Conservation (phyloP, 2,888 invertebrate species). For the Zonitis immaculata region DNA sequence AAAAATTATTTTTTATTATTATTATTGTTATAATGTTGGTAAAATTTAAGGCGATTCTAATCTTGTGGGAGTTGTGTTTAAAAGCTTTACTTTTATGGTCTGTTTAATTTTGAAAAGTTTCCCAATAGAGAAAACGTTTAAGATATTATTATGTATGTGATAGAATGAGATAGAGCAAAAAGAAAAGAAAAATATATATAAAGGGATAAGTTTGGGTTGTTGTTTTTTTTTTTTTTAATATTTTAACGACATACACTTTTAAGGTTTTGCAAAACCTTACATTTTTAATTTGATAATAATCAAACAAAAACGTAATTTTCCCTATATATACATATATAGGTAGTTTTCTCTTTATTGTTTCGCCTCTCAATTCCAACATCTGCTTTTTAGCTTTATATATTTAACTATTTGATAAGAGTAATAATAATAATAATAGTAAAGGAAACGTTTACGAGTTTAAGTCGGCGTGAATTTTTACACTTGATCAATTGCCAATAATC, state of each 20-base stretch:
- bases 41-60: conserved; percentile 42
- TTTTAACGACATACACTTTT: conserved; percentile 9
- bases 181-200: background rate
- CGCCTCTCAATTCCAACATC: too few species aligned
- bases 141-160: too few species aligned
- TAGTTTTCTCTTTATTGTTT: too few species aligned
- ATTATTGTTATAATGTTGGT: conserved; percentile 1
- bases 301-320: too few species aligned
- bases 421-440: background rate
- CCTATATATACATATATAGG: too few species aligned
- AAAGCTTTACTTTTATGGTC: conserved; percentile 38
- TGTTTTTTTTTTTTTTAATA: too few species aligned
- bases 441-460: conserved; percentile 19
- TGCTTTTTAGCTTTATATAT: background rate
- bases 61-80: conserved; percentile 42
- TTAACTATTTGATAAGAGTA: background rate
- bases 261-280: background rate
- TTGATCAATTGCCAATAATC: conserved; percentile 21
- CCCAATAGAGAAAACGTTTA: background rate
- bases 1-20: conserved; percentile 27
- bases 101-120: conserved; percentile 23
- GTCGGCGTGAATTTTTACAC: conserved; percentile 25
- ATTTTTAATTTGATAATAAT: background rate
- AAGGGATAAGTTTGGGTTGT: background rate
- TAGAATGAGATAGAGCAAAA: too few species aligned